These are phyloP conservation scores for Ectobius pallidus DNA, from an alignment of 2,888 invertebrate genomes.

Conservation along the genomic window DNA sequence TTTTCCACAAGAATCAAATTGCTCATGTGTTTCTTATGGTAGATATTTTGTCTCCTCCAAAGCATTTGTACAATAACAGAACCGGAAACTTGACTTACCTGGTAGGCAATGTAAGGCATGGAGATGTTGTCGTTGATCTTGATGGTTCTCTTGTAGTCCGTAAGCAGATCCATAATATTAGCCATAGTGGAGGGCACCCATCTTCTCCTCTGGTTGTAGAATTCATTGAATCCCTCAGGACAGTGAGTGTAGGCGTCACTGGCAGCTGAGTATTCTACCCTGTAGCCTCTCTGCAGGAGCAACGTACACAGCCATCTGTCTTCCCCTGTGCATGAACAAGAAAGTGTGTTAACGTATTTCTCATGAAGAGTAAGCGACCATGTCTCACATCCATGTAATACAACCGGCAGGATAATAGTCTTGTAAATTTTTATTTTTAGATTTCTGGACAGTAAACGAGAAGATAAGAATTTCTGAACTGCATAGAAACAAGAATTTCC, in stretches of 20 bases:
- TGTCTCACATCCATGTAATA: too few species aligned
- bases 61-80: too few species aligned
- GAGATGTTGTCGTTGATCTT: conserved; percentile 90
- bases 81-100: conserved; percentile 58
- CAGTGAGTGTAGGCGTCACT: conserved; percentile 95
- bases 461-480: too few species aligned
- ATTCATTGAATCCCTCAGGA: conserved; percentile 90
- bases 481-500: too few species aligned
- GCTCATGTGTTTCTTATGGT: too few species aligned
- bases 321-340: conserved; percentile 73
- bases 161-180: conserved; percentile 88
- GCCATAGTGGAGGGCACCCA: conserved; percentile 98
- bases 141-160: conserved; percentile 78
- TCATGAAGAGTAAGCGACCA: too few species aligned
- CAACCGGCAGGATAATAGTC: too few species aligned
- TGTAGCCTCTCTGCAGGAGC: conserved; percentile 86
- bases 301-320: conserved; percentile 96
- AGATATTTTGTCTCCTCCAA: too few species aligned
- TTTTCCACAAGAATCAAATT: too few species aligned
- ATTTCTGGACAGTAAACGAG: too few species aligned
- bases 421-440: too few species aligned
- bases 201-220: conserved; percentile 91
- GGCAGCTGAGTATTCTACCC: conserved; percentile 94
- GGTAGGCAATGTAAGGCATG: conserved; percentile 76
- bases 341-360: too few species aligned